Percentiles rank a stretch among this genome's conserved stretches.
Conservation (phyloP, 53 echinoderm and acorn worm genomes). For the Glandiceps talaboti region DNA sequence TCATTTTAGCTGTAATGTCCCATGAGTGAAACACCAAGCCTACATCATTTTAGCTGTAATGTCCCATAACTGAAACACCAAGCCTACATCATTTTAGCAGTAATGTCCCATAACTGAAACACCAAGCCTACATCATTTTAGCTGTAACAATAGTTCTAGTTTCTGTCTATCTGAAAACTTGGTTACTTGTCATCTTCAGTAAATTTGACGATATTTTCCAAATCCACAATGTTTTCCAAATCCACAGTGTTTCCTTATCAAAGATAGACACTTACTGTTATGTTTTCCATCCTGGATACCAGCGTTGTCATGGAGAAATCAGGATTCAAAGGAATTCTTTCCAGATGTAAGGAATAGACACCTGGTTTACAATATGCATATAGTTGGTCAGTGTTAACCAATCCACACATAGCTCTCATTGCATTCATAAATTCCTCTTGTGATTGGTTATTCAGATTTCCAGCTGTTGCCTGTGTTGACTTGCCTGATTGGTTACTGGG, state of each 20-base stretch:
- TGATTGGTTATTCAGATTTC: too few relatives aligned
- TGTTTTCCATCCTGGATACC: constrained; percentile 19
- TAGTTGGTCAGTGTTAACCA: constrained; percentile 24
- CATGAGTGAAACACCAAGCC: too few relatives aligned
- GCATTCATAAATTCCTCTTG: constrained; percentile 26
- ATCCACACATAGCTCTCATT: constrained; percentile 29
- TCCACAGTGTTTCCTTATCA: background rate
- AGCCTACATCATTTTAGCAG: too few relatives aligned
- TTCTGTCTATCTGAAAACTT: background rate
- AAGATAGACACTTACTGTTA: constrained; percentile 23
- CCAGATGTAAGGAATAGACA: constrained; percentile 19
- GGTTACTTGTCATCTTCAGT: background rate
- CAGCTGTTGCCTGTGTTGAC: too few relatives aligned
- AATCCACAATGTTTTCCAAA: background rate
- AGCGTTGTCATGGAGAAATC: constrained; percentile 23
- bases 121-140: too few relatives aligned
- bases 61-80: too few relatives aligned
- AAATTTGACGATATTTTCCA: background rate
- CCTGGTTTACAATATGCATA: constrained; percentile 15
- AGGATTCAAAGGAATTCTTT: constrained; percentile 20
- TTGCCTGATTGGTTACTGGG: too few relatives aligned
- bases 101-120: too few relatives aligned
- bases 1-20: too few relatives aligned
- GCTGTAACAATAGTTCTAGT: background rate
- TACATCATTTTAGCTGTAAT: too few relatives aligned